Evolutionary conservation across 2,888 invertebrate species (phyloP), one percentile per base, ranked within the genome.

Genomic region (Apotomis turbidana): DNA sequence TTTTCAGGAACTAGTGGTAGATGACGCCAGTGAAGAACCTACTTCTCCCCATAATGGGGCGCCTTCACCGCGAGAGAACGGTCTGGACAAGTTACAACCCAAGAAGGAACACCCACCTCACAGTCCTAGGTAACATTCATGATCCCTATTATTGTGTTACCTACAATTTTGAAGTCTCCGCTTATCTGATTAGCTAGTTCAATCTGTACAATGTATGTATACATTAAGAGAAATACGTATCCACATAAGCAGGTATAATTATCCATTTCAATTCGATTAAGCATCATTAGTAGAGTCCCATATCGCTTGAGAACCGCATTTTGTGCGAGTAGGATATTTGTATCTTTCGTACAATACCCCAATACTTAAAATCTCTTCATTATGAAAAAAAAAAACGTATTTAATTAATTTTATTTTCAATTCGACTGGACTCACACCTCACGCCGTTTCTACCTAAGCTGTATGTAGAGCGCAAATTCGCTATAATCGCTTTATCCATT

Each of bases 1-100:
- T 84, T 97, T 98, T 85, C 97, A 98, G 93, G 98, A 98, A 86
- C 92, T 99, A 80, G 98, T 99, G 75, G 98, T 99, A 41, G 99
- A 99, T 89, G 98, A 97, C 82, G 98, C 98, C 67, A 97, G 97
- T 78, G 98, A 98, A 91, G 98, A 97, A 83, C 97, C 97, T 6
- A 95, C 96, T 67, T 97, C 97, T 66, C 97, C 97, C 0, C 96
- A 97, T 80, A 97, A 97, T 81, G 97, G 97, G 13, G 97, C 97
- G n/a, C 95, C 97, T 3, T 97, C 97, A n/a, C 97, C 97, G 0
- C 89, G 97, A 77, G 97, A 97, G 85, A 97, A 97, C 85, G 97
- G 97, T 44, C 94, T 97, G 74, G 97, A 97, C 85, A 97, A 97
- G 86, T 88, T 96, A 76, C 95, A 95, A 78, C 94, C 95, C 73